Base-by-base conservation (phyloP, 2,113 vertebrate species). In the Myocastor coypus region DNA sequence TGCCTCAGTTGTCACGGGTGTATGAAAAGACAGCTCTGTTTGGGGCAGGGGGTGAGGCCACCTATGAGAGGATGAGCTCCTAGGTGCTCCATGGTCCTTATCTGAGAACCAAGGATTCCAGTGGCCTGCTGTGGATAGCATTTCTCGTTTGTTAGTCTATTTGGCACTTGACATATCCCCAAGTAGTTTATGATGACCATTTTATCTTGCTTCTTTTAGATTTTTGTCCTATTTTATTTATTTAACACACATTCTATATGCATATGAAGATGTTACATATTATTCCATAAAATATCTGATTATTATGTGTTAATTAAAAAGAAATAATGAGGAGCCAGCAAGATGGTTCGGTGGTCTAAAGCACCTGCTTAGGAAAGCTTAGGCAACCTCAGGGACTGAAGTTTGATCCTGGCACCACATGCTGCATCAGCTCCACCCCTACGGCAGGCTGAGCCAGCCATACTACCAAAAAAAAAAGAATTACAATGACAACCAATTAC, bases 121-220 rank as follows among this genome's bases (percentile, higher is more conserved):
- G 40, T 0, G 8, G 24, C 90, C 42, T 61, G 37, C 52, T 17
- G 6, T 64, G 55, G 61, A 71, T 2, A 40, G 11, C 8, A 34
- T 63, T 73, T 87, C 16, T 3, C 71, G 14, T 83, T 75, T 84
- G 52, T 46, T 75, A 4, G 32, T 81, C 32, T 92, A 1, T 24
- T 52, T 66, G 34, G 55, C 30, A 55, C 32, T 96, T 55, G 77
- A 37, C 64, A 28, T 8, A 11, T 12, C 12, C 32, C 55, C 66
- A 40, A 11, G 20, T 42, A 77, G 85, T 84, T 59, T 82, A 9
- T 57, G 17, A 84, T 89, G 50, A 13, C 9, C 83, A 83, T 85
- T 89, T 57, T 16, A 52, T 91, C 71, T 73, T 93, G 13, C 20
- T 92, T 89, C 40, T 34, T 92, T 89, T 57, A 89, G 26, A 59